Base-by-base conservation (phyloP, 2,888 invertebrate species). In the Stramonita haemastoma region DNA sequence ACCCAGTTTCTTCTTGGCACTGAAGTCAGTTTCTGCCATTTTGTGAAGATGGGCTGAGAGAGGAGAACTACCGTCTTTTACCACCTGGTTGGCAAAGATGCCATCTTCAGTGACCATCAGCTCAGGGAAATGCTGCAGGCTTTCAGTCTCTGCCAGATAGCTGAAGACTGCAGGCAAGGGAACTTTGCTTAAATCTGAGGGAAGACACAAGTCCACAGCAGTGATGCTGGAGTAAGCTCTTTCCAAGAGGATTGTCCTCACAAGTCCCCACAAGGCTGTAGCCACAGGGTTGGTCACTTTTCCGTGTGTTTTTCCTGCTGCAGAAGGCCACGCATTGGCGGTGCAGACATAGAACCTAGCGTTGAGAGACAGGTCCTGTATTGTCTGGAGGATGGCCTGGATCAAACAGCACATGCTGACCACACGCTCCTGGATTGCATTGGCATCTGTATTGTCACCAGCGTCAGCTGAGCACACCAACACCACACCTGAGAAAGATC, bases 201-300 rank as follows among this genome's bases (percentile, higher is more conserved):
- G 32, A 8, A 89, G 57, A 66, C 90, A 90, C 57, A 91, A 87
- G n/a, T 91, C 91, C 17, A 91, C 36, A 17, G 89, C 32, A 60
- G 70, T 87, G 29, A 90, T n/a, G n/a, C 36, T 81, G 6, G 66
- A 57, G 83, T 88, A 86, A n/a, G 87, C 81, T 13, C 77, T 87
- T 46, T 91, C 91, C 32, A 88, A 66, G 19, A 91, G 13, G 29
- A 89, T 90, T 11, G 90, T 90, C 13, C 92, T 84, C 26, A 90
- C 86, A 57, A 92, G 36, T 2, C 92, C 91, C 92, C 92, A 92
- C 60, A 90, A 46, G 11, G 91, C 91, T 19, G 91, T 89, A 66
- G 89, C 84, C 22, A 87, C 29, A 26, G 90, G 89, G 79, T 89
- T 90, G 13, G 84, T 84, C 26, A n/a, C 70, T 46, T 77, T 73